These are phyloP conservation scores for Platycheirus rosarum DNA, from an alignment of 2,888 invertebrate genomes.

Conservation along the genomic window DNA sequence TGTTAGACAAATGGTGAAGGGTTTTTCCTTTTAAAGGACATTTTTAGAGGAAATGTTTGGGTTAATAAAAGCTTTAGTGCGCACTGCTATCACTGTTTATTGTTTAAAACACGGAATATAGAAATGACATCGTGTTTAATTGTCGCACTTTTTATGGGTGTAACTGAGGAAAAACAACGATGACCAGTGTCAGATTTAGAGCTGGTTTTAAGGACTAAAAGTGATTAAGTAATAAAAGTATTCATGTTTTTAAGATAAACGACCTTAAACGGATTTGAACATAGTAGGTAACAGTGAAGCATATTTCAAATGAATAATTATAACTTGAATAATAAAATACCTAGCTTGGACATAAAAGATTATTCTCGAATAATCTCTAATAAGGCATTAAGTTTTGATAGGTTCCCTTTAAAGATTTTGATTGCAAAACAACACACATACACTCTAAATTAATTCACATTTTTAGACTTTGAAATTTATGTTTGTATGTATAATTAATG, in stretches of 20 bases:
- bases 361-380: too few relatives aligned
- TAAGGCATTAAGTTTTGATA: too few relatives aligned
- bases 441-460: too few relatives aligned
- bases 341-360: too few relatives aligned
- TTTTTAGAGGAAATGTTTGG: slow-evolving; percentile 61
- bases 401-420: too few relatives aligned
- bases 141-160: slow-evolving; percentile 42
- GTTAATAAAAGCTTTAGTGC: slow-evolving; percentile 42
- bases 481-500: too few relatives aligned
- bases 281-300: too few relatives aligned
- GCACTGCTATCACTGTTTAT: slow-evolving; percentile 65
- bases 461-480: too few relatives aligned
- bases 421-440: too few relatives aligned
- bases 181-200: slow-evolving; percentile 2
- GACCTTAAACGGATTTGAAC: too few relatives aligned
- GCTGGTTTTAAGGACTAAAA: not conserved
- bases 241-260: not conserved
- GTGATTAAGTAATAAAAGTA: slow-evolving; percentile 25
- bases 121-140: slow-evolving; percentile 66
- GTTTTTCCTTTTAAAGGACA: slow-evolving; percentile 39
- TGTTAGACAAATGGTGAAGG: slow-evolving; percentile 45
- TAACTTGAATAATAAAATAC: too few relatives aligned
- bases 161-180: not conserved
- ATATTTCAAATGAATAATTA: too few relatives aligned
- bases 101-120: slow-evolving; percentile 45